These are phyloP conservation scores for Clarias macrocephalus DNA, from an alignment of 2,113 vertebrate species.

Conservation along the genomic window DNA sequence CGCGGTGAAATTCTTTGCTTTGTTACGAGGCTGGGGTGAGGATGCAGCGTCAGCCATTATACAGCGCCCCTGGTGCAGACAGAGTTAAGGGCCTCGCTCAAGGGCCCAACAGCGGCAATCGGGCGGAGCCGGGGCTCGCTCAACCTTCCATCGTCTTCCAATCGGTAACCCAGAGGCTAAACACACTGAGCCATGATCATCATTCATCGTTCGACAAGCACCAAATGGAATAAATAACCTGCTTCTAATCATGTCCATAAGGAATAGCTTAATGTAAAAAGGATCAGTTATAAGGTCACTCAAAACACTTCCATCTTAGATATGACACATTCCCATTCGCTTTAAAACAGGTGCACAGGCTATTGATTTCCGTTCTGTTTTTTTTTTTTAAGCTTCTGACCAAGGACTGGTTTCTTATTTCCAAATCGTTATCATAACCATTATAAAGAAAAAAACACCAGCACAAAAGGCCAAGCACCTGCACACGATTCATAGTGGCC, in stretches of 20 bases:
- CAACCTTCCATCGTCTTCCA: no score
- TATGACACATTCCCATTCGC: background rate
- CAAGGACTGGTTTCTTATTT: constrained; percentile 8
- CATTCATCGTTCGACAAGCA: background rate
- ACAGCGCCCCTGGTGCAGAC: no score
- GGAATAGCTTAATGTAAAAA: background rate
- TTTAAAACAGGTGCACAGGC: background rate
- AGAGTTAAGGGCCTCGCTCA: no score
- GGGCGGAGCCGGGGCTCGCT: no score
- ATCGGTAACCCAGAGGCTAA: no score
- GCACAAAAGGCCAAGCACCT: constrained; percentile 5
- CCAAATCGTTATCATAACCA: background rate
- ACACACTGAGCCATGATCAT: no score
- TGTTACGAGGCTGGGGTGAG: no score
- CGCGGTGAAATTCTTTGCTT: no score
- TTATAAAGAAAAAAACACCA: background rate
- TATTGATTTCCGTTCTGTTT: background rate
- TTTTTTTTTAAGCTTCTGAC: background rate
- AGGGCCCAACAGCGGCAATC: no score
- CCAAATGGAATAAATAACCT: constrained; percentile 30
- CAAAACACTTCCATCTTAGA: background rate
- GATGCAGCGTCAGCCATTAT: no score
- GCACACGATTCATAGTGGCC: background rate
- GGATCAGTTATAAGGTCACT: constrained; percentile 28
- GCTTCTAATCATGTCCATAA: constrained; percentile 19